Evolutionary conservation across 2,113 vertebrate species (phyloP), one percentile per base, ranked within the genome.

Genomic region (Garra rufa): DNA sequence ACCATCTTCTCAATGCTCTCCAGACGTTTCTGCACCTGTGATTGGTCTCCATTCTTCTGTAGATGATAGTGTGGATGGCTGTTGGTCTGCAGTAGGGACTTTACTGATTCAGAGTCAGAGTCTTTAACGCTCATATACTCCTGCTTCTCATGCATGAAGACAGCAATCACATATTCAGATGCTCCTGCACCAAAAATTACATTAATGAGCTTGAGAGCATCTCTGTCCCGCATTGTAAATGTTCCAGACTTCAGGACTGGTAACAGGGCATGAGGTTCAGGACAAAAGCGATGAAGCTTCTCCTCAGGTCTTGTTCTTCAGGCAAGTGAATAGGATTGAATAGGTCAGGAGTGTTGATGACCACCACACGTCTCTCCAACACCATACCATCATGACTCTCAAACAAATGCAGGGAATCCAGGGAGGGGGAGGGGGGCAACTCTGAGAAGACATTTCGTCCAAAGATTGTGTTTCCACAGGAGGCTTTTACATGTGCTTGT

Each of bases 251-350:
- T 46, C 0, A 69, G 44, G 3, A 82, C 80, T 3, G 43, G 50
- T 3, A 82, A n/a, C 34, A 82, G 67, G 26, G 43, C 80, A 52
- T 82, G 80, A 30, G 80, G 63, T 70, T 43, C 80, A 8, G 80
- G 43, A 34, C 3, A 63, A 70, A 13, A 50, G 17, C 34, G 41
- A 15, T 21, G 11, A 82, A 46, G 65, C n/a, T 50, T 15, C 17
- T 71, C 19, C 13, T 38, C 13, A 82, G 0, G 10, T 46, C 28
- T 7, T 41, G 44, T 38, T 71, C 28, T 13, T 71, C 65, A 52
- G 19, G 15, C 19, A 44, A 82, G 63, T 71, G 43, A 14, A 9
- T 1, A 21, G 24, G 11, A 50, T 11, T 30, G 34, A 82, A 17
- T 48, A 82, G 48, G 43, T 55, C 46, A 34, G 80, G 55, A 8